Evolutionary conservation across 2,888 invertebrate genomes (phyloP).

Genomic region (Maniola hyperantus): DNA sequence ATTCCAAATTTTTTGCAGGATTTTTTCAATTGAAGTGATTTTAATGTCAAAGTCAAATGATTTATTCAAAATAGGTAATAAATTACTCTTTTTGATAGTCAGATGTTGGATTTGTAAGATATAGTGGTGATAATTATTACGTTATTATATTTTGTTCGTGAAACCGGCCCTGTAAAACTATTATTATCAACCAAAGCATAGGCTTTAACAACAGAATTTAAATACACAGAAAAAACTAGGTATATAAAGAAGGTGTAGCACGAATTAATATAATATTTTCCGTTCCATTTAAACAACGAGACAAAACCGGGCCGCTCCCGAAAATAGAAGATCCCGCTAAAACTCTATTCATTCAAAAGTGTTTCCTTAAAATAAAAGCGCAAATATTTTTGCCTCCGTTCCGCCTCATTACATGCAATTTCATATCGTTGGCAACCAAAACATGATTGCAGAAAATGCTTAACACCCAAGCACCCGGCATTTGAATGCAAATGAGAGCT

Average conservation of each 20-base stretch:
- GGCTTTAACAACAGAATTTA: background rate
- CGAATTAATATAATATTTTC: constrained; percentile 11
- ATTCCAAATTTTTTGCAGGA: too few relatives aligned
- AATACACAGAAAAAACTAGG: too few relatives aligned
- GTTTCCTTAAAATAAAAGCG: constrained; percentile 33
- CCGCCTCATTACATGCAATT: constrained; percentile 38
- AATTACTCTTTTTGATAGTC: too few relatives aligned
- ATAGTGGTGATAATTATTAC: too few relatives aligned
- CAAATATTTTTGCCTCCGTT: constrained; percentile 34
- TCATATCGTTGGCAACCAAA: constrained; percentile 38
- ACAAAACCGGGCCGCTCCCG: constrained; percentile 4
- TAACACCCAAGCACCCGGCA: constrained; percentile 36
- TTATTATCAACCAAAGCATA: too few relatives aligned
- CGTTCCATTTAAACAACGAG: background rate
- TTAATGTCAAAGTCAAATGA: too few relatives aligned
- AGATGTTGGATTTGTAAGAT: too few relatives aligned
- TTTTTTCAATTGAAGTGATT: too few relatives aligned
- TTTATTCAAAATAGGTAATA: too few relatives aligned
- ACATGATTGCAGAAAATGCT: constrained; percentile 40
- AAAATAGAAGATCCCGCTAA: constrained; percentile 6
- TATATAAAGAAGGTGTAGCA: background rate
- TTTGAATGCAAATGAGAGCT: constrained; percentile 40
- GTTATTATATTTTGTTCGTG: too few relatives aligned
- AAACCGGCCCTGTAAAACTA: too few relatives aligned
- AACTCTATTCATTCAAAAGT: constrained; percentile 22